Evolutionary conservation across 1,140 invertebrate species (phyloP).

Genomic region (Pantala flavescens): DNA sequence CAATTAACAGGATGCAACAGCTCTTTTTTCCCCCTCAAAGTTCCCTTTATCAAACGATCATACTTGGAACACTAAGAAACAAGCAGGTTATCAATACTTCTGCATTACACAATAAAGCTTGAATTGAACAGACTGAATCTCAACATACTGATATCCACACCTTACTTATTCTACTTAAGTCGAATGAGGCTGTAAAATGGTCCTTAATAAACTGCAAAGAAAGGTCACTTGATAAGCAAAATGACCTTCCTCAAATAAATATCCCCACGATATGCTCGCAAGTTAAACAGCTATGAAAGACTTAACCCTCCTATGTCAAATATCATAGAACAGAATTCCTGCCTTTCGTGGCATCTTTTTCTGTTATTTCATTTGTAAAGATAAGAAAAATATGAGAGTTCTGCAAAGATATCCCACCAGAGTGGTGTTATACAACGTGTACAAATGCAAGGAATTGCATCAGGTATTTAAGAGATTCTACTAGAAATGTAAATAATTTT

Average conservation of each 20-base stretch:
- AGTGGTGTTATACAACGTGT: neutral
- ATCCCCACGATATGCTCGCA: no score
- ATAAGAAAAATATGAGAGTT: no score
- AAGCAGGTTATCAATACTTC: neutral
- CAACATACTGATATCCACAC: neutral
- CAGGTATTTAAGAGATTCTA: slow-evolving; percentile 14
- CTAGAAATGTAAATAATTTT: neutral
- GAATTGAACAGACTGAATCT: neutral
- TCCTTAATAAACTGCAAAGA: neutral
- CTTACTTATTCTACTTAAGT: neutral
- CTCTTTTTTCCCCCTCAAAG: neutral
- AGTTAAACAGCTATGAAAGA: no score
- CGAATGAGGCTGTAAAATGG: neutral
- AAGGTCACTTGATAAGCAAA: no score
- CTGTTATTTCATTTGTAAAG: no score
- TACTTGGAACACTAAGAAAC: neutral
- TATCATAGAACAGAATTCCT: no score
- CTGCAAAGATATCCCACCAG: no score
- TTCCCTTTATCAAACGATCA: neutral
- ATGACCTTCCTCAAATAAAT: no score
- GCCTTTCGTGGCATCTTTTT: no score
- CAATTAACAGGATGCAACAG: neutral
- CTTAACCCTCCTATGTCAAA: no score
- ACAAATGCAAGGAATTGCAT: neutral
- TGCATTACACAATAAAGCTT: neutral